Conservation (phyloP, 2,113 vertebrate genomes). For the Pionites leucogaster region DNA sequence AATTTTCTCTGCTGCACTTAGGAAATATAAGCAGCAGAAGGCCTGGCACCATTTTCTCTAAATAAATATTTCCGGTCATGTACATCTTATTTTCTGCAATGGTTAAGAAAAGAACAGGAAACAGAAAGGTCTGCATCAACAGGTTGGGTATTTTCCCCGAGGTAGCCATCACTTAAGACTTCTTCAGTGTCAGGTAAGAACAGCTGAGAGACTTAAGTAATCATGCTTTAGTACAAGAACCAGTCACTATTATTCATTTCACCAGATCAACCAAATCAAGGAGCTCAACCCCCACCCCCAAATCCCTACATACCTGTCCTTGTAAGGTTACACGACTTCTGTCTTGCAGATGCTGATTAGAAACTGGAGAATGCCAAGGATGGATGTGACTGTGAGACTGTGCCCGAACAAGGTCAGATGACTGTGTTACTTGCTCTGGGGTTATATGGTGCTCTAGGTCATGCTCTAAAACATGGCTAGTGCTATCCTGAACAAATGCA, state of each 20-base stretch:
- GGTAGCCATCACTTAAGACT: not conserved
- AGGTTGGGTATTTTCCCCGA: no score
- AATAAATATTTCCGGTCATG: not conserved
- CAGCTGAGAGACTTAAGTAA: not conserved
- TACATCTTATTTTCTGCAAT: not conserved
- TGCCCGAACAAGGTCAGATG: slow-evolving; percentile 60
- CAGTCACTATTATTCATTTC: not conserved
- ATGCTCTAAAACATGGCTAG: slow-evolving; percentile 77
- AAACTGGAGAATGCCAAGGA: slow-evolving; percentile 74
- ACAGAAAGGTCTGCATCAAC: not conserved
- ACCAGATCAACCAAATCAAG: not conserved
- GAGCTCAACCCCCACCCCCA: not conserved
- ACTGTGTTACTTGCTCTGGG: slow-evolving; percentile 55
- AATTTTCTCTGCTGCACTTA: not conserved
- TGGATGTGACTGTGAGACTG: slow-evolving; percentile 68
- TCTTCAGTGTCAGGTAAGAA: not conserved
- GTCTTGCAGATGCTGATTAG: slow-evolving; percentile 71
- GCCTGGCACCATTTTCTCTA: not conserved
- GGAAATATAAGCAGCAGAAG: not conserved
- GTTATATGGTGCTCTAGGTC: slow-evolving; percentile 74
- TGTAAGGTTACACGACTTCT: slow-evolving; percentile 60
- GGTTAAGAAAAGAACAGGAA: not conserved
- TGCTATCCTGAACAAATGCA: slow-evolving; percentile 83
- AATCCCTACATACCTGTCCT: slow-evolving; percentile 74
- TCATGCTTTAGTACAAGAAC: not conserved